Evolutionary conservation across 2,797 vertebrate genomes (phyloP), one percentile per base, ranked within the genome.

Genomic region (Sebastes hubbsi): DNA sequence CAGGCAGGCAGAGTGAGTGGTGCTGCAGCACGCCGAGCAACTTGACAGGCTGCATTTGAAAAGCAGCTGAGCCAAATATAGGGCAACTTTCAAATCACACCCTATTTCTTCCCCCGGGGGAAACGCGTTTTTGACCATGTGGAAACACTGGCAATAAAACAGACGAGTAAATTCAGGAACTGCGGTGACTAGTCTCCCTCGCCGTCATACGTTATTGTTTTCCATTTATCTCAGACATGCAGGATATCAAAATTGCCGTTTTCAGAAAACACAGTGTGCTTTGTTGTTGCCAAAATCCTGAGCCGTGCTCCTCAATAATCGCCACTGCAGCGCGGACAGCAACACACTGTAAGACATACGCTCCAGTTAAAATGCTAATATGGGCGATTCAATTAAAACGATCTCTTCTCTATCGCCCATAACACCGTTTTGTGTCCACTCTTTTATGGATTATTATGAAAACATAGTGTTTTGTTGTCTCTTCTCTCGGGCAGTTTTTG

Each of bases 311-410:
- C 63, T 83, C 86, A 82, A 84, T 87, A 85, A 89, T 90, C 80
- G 81, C 81, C 78, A 82, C 84, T 91, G 90, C 90, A 80, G 83
- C 77, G 80, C 67, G 80, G 86, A 85, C 84, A 87, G 77, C 64
- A 73, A 69, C 81, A 70, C 75, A 86, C 75, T 70, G 65, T 67
- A 65, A 85, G 78, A 84, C 73, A 80, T 80, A 72, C 72, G 59
- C 81, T 46, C 81, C 89, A 75, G 87, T 91, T 88, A 88, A 93
- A 90, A 93, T 91, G 91, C 87, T 90, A 93, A 94, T 94, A 89
- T 49, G 56, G 79, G 70, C 16, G 71, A 92, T 93, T 93, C 83
- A 92, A 90, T 94, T 93, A 92, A 93, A 90, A 78, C 84, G 38
- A 85, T 87, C 63, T 84, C 78, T 76, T 88, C 83, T 83, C 75